Evolutionary conservation across 2,888 invertebrate species (phyloP), one percentile per base, ranked within the genome.

Genomic region (Teleogryllus oceanicus): DNA sequence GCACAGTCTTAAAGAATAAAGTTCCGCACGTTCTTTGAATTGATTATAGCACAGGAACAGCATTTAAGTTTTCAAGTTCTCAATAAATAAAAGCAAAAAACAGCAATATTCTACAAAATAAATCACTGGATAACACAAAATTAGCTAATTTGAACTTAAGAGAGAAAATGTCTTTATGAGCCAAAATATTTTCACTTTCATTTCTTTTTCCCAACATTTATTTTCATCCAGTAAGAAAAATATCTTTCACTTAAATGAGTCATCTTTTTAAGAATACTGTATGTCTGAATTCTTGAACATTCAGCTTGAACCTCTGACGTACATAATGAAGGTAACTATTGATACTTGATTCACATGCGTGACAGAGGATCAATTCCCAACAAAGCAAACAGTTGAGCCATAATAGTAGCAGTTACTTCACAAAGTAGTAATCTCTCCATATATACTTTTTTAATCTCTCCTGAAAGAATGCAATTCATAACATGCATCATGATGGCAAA

Each of bases 321-420:
- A 79, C 20, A 1, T 50, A 20, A 50, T 21, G 49, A 51, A 50
- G 24, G 79, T 21, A 21, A 21, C 21, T 21, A 21, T 21, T 21
- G 21, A 21, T 49, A 13, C 85, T 91, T 4, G 24, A 2, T 37
- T 37, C 2, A 99, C 96, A 99, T 99, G 88, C 93, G 95, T 62
- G 94, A 91, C 37, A 99, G 94, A 74, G 98, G 94, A 87, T 94
- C 94, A 75, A 99, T 91, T 78, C 98, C 99, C 80, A 99, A 91
- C 84, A 99, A 94, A 84, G 92, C 87, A 86, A 99, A 96, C 85
- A 96, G 95, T 84, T 94, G 92, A 82, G 92, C 93, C 91, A 99
- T 92, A 50, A 98, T 89, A 81, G 90, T 90, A 5, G 98, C 97
- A 3, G 99, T 96, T 11, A 94, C 95, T 90, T 99, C 98, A 85